Base-by-base conservation (phyloP, 2,797 vertebrate species). In the Artibeus lituratus region DNA sequence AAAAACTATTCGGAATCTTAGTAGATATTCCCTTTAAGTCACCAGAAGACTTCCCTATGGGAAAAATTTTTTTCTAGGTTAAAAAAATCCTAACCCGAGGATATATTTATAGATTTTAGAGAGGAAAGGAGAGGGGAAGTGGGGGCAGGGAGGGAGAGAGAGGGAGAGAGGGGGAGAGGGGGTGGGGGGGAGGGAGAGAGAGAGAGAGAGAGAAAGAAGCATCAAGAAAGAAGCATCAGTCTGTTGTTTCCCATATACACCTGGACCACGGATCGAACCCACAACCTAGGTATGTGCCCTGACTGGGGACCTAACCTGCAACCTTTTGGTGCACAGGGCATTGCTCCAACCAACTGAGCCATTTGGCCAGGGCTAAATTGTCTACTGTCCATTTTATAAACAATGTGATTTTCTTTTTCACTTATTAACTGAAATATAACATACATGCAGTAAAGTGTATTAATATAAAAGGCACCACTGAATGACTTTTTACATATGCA, bases 351-450 rank as follows among this genome's bases (percentile, higher is more conserved):
- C 26, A 62, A 65, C 59, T 65, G 59, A 65, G 59, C 59, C 59
- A 65, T 32, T 65, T 65, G 59, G 29, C 12, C 14, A 65, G 29
- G 59, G 29, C n/a, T 76, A 81, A 97, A 95, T 35, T 59, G 59
- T 89, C 92, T 76, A 88, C 82, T 80, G 39, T 94, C 29, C 39
- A 96, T 62, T 82, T 92, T 91, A 92, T 65, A 7, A 91, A 76
- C 88, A 80, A 55, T 19, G 19, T 69, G 3, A 69, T 62, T 91
- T 96, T 90, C 92, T 29, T 84, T 78, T 72, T 85, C 51, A 80
- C 32, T 73, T 87, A 87, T 51, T 93, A 82, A 77, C 3, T 87
- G 22, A 95, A 94, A 44, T 76, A 87, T 32, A 92, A 84, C 35
- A 94, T 55, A 87, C 3, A 83, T 26, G 72, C 9, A 78, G 37